Evolutionary conservation across 2,797 vertebrate genomes (phyloP).

Genomic region (Rousettus madagascariensis): DNA sequence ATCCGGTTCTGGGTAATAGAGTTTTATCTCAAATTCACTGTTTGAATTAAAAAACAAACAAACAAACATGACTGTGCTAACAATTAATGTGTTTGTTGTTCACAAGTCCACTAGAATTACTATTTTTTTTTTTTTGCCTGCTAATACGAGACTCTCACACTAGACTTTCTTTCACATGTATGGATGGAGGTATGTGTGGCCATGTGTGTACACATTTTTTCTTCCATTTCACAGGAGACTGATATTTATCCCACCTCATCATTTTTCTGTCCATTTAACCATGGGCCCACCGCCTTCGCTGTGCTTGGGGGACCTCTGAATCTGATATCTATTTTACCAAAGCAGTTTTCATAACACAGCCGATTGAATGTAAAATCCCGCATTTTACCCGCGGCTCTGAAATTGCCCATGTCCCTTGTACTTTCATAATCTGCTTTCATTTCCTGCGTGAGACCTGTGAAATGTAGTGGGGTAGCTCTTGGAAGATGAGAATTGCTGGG

Average conservation of each 20-base stretch:
- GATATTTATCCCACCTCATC: background rate
- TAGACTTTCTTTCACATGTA: background rate
- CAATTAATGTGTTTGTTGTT: background rate
- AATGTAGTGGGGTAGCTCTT: background rate
- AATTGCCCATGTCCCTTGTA: background rate
- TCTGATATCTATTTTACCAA: conserved; percentile 38
- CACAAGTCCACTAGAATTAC: background rate
- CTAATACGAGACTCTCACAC: background rate
- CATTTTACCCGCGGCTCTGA: background rate
- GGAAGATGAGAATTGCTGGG: background rate
- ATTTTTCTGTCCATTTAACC: background rate
- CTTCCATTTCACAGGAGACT: background rate
- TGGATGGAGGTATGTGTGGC: background rate
- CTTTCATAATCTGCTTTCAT: background rate
- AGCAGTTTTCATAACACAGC: background rate
- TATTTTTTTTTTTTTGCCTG: background rate
- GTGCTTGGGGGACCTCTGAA: background rate
- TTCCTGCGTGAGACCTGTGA: conserved; percentile 15
- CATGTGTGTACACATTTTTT: background rate
- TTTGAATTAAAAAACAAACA: background rate
- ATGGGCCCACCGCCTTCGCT: background rate
- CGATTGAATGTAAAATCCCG: conserved; percentile 28
- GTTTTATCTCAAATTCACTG: background rate
- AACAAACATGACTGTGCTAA: background rate
- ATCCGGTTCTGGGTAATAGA: background rate